Percentiles rank a stretch among this genome's conserved stretches.
phyloP scores from a whole-genome alignment of 2,797 vertebrate genomes.

The Scyliorhinus canicula region DNA sequence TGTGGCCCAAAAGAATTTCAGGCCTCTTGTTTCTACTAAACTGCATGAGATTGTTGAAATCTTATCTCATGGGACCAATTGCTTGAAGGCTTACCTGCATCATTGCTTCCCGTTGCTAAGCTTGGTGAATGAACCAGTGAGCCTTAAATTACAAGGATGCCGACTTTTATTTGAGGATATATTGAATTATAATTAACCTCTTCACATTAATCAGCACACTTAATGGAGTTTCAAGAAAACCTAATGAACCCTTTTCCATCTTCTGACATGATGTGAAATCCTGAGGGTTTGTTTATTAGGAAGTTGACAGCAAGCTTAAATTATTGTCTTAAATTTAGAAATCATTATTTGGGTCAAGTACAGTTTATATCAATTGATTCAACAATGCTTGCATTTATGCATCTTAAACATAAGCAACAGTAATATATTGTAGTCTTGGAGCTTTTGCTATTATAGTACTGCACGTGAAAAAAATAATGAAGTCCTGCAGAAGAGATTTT shows the following conservation, averaged over 20 bases:
- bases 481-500: background rate
- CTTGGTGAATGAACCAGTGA: background rate
- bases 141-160: background rate
- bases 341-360: slow-evolving; percentile 11
- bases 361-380: background rate
- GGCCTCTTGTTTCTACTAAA: background rate
- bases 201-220: slow-evolving; percentile 52
- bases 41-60: background rate
- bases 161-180: slow-evolving; percentile 45
- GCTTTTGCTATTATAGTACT: background rate
- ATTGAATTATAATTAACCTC: slow-evolving; percentile 57
- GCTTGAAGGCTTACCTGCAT: background rate
- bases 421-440: background rate
- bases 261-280: slow-evolving; percentile 43
- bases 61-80: background rate
- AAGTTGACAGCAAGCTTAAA: slow-evolving; percentile 27
- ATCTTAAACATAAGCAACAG: background rate
- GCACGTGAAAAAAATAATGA: background rate
- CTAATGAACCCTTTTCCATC: slow-evolving; percentile 51
- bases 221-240: slow-evolving; percentile 54
- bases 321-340: slow-evolving; percentile 36
- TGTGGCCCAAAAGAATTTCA: background rate
- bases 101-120: background rate
- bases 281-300: slow-evolving; percentile 44
- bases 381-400: background rate